Base-by-base conservation (phyloP, 2,888 invertebrate genomes). In the Nephrotoma appendiculata region DNA sequence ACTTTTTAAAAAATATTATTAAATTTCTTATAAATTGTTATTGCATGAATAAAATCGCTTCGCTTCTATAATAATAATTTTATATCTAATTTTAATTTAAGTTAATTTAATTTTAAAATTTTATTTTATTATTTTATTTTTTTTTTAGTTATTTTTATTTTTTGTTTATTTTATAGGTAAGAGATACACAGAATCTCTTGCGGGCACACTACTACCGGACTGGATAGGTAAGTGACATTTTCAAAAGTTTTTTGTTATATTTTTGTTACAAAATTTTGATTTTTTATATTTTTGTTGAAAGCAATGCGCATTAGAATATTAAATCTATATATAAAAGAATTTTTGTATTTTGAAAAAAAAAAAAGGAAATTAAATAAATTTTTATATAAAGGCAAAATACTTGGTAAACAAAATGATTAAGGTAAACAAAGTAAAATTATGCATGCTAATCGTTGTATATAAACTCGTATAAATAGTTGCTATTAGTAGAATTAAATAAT, bases 111-210 rank as follows among this genome's bases (percentile, higher is more conserved):
- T 15, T 71, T 71, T 71, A 31, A 71, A 71, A 15, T 15, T 71
- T 71, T n/a, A 7, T 31, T 71, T 71, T 71, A 71, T 71, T 71
- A 71, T 71, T 71, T 71, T 71, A 71, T 71, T 19, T 6, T 57
- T 71, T 71, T 71, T 71, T 71, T 71, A 71, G 71, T 71, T 71
- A 71, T 71, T 71, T 71, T 71, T 71, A 71, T 71, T 71, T 71
- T 71, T 71, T 71, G 19, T 71, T 71, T 71, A 88, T 86, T 87
- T 91, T 92, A 85, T 90, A 92, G 92, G 92, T 92, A 92, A 92
- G 92, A 92, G 92, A 92, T 92, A 92, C 90, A 91, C 92, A 90
- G 92, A 92, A 92, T 92, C 92, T 92, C 92, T 92, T 92, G 92
- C 92, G 91, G 92, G 92, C 90, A 91, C 92, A 88, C 90, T 92